Evolutionary conservation across 1,140 invertebrate species (phyloP), one percentile per base, ranked within the genome.

Genomic region (Drosophila eugracilis): DNA sequence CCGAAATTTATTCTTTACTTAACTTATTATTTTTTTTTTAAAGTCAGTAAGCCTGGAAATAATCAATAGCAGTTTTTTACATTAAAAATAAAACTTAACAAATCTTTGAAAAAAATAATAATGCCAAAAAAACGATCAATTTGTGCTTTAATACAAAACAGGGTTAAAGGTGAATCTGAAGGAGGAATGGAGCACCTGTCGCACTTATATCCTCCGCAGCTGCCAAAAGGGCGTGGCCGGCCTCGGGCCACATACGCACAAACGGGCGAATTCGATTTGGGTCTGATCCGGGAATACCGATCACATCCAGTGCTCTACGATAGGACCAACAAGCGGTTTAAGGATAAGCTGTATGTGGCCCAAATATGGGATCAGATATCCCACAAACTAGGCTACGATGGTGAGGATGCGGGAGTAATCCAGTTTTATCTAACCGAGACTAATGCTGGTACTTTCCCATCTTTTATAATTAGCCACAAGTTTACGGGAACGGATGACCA

Each of bases 231-330:
- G n/a, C 90, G 90, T 15, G 90, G 90, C 0, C 75, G 90, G 19
- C 89, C 89, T 30, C 75, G 88, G 19, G 75, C 75, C 19, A 73
- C 78, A n/a, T 80, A 88, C 22, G 76, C 65, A 17, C 83, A 91
- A 42, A 91, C 90, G 24, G 86, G 90, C 0, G 91, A 92, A 63
- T 91, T 92, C 7, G 91, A 92, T 73, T 65, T 90, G 41, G 85
- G 79, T 17, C 60, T 92, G 17, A 91, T 92, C 44, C 73, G 75
- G 4, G 90, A 91, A 55, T 92, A 84, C 78, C 89, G 83, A 19
- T 66, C 60, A 1, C 74, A 86, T 3, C 86, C 91, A 5, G 86
- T 75, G 3, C 73, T 92, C 3, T 92, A 92, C 36, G 91, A 92
- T 67, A 79, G 91, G 17, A 71, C 72, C 15, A 80, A 76, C 17